Evolutionary conservation across 2,113 vertebrate genomes (phyloP).

Genomic region (Delphinus delphis): DNA sequence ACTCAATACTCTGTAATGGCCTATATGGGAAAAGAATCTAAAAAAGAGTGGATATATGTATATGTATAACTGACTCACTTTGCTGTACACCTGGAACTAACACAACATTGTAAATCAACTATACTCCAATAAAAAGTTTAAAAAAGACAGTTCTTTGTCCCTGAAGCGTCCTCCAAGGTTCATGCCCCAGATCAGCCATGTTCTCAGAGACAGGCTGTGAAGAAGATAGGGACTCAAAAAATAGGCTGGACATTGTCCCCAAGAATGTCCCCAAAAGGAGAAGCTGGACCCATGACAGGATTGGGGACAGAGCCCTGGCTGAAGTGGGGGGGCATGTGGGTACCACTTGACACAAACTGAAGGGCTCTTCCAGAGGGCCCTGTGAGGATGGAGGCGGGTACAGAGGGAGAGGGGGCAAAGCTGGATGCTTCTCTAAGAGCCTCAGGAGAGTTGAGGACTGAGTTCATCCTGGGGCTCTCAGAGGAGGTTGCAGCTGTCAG

Average conservation of each 20-base stretch:
- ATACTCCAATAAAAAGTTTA: neutral
- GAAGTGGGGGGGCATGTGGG: neutral
- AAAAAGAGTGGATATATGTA: no score
- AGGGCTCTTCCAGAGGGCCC: neutral
- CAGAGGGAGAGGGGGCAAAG: neutral
- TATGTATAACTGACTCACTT: no score
- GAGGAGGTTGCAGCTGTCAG: neutral
- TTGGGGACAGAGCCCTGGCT: neutral
- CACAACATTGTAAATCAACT: neutral
- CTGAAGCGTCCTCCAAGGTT: neutral
- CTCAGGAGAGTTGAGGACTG: neutral
- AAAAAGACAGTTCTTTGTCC: neutral
- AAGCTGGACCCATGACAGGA: neutral
- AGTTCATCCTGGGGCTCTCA: neutral
- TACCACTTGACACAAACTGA: neutral
- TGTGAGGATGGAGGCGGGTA: accelerated
- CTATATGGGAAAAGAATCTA: no score
- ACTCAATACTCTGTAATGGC: no score
- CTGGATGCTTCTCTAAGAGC: neutral
- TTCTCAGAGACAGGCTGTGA: neutral
- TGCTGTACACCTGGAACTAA: no score
- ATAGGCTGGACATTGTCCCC: neutral
- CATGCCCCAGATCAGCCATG: neutral
- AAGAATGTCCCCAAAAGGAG: neutral
- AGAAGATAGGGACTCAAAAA: neutral